A percentile compares a stretch with the other conserved stretches of the same genome.
These are phyloP conservation scores for Aotus griseimembra DNA, from an alignment of 2,797 vertebrate species.

Conservation along the genomic window DNA sequence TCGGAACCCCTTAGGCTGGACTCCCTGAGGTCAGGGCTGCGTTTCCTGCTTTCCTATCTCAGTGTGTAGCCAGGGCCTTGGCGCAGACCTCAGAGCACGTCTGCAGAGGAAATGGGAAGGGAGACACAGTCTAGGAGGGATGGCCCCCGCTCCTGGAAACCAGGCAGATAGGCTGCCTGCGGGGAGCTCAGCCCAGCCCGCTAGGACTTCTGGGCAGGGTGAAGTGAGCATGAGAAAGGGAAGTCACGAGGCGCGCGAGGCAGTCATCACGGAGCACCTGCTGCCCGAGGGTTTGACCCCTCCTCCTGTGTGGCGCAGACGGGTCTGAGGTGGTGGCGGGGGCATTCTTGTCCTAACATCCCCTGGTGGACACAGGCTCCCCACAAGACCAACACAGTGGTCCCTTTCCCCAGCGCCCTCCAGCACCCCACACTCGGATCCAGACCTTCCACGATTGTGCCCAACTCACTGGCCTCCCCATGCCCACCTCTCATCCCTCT, in stretches of 20 bases:
- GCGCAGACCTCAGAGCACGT: not conserved
- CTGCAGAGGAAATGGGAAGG: not conserved
- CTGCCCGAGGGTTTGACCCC: accelerated
- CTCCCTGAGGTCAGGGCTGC: too few species aligned
- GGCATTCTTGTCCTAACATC: not conserved
- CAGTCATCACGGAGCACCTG: not conserved
- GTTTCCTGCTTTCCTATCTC: not conserved
- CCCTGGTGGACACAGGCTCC: not conserved
- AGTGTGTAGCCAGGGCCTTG: not conserved
- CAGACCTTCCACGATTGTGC: not conserved
- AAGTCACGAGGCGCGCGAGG: not conserved
- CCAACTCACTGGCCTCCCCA: not conserved
- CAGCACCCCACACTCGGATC: not conserved
- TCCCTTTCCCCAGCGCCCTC: not conserved
- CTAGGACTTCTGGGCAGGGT: not conserved
- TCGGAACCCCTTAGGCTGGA: not conserved
- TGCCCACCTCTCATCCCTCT: not conserved
- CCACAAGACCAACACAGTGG: too few species aligned
- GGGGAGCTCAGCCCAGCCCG: not conserved
- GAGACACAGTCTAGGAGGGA: accelerated
- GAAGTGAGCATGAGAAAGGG: not conserved
- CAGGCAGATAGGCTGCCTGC: too few species aligned
- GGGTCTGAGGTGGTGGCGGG: too few species aligned
- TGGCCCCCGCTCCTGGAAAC: not conserved
- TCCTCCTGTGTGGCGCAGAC: accelerated